Evolutionary conservation across 2,888 invertebrate species (phyloP), one percentile per base, ranked within the genome.

Genomic region (Dorcus hopei): DNA sequence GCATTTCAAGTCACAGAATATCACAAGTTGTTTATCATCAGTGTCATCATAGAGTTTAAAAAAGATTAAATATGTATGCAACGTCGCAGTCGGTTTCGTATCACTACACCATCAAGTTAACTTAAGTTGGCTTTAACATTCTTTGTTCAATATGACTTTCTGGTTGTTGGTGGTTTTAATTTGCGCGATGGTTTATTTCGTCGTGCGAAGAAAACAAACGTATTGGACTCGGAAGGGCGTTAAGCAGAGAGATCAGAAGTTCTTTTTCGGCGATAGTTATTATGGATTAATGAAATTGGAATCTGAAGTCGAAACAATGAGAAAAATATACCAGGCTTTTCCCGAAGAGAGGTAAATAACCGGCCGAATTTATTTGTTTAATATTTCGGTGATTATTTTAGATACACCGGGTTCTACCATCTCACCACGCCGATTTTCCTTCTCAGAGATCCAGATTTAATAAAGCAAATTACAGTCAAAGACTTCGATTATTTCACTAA

Each of bases 401-500:
- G 72, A 63, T 72, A 68, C 54, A 49, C 64, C 40, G 72, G 69
- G 3, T 38, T 66, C 5, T 69, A 70, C 49, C 65, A 68, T 58
- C 62, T 65, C 8, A 64, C 61, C 5, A 19, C 52, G 8, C 70
- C 70, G 4, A 59, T 53, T 8, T 61, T 73, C 16, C 47, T 70
- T 6, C 45, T 73, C n/a, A 61, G 61, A 52, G 72, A 72, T 59
- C 62, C 63, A 6, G 76, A 78, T 23, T 56, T 78, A 9, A 74
- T 77, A 47, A 78, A 77, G 58, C 68, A 70, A 55, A 72, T 79
- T 3, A 73, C 71, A 0, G 70, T 77, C 2, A 77, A 76, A 65
- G 75, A 77, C 59, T 78, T 77, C 57, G 77, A 78, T 7, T 66
- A 76, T 59, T 78, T 78, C 59, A 67, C 71, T 3, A 76, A 78